phyloP scores from a whole-genome alignment of 2,888 invertebrate genomes.

The Thelaira solivaga region DNA sequence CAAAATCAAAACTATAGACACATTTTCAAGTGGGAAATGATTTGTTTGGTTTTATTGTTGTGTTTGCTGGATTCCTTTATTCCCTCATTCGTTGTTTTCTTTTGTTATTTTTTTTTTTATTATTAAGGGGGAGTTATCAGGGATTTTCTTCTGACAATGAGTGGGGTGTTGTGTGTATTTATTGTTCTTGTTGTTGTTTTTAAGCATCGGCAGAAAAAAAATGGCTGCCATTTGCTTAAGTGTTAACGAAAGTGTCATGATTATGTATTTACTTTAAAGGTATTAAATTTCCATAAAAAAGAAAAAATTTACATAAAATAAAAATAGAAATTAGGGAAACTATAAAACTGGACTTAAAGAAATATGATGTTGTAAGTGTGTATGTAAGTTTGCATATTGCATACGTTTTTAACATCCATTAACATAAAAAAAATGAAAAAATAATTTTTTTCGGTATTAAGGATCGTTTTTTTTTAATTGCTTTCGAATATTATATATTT shows the following conservation, averaged over 20 bases:
- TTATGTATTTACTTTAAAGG: constrained; percentile 71
- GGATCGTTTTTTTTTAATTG: no score
- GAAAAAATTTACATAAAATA: constrained; percentile 38
- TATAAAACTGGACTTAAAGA: no score
- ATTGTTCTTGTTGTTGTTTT: constrained; percentile 31
- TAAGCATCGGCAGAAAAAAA: constrained; percentile 23
- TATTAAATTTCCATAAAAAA: constrained; percentile 63
- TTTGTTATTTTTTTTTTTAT: constrained; percentile 16
- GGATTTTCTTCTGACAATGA: constrained; percentile 23
- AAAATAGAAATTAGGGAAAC: background rate
- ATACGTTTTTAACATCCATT: no score
- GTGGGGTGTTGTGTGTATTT: constrained; percentile 48
- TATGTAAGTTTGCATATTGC: no score
- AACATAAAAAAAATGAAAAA: no score
- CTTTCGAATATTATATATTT: no score
- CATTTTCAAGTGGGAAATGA: constrained; percentile 73
- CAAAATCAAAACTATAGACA: constrained; percentile 65
- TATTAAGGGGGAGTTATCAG: constrained; percentile 38
- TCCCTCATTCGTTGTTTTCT: no score
- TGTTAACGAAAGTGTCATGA: constrained; percentile 65
- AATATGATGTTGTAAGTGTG: no score
- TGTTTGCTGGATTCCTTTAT: constrained; percentile 61
- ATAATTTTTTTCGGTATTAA: no score
- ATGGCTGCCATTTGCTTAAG: constrained; percentile 63
- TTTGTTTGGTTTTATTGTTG: constrained; percentile 69